Base-by-base conservation (phyloP, 2,888 invertebrate species). In the Pyrocoelia pectoralis region DNA sequence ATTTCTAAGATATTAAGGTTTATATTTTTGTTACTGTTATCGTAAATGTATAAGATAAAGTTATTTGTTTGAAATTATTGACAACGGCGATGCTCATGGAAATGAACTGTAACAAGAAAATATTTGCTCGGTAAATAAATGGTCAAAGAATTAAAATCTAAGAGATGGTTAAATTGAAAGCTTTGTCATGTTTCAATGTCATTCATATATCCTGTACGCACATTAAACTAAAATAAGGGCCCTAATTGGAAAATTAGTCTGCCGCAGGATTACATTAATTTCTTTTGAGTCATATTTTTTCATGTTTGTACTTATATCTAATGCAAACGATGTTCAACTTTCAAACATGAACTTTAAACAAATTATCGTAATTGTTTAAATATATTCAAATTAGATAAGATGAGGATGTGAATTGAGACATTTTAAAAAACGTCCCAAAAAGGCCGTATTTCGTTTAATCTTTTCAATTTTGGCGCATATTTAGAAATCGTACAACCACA, bases 241-340 rank as follows among this genome's bases (percentile, higher is more conserved):
- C 63, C 58, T 63, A 63, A 63, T 63, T 63, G 63, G 41, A 63
- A 63, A 59, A 63, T 63, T 54, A 51, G 51, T 18, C 18, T 43
- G 24, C 33, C 38, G 15, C 51, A 43, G 5, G 38, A 56, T 56
- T 24, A 24, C 14, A 56, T 29, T 41, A 61, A 43, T 50, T 50
- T 51, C 29, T 19, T 50, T 9, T 8, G 33, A 12, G 38, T 43
- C 17, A 50, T 48, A 40, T 53, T 49, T 18, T 48, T 19, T 49
- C 12, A 12, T 6, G 33, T 29, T 28, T 48, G 4, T 48, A 24
- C 40, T 24, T 24, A 24, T 18, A 24, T 28, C 46, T 46, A 46
- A 17, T 18, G 15, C 46, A 46, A 46, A 18, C 14, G 13, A 10
- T 18, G n/a, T 46, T 46, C 13, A 18, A 46, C 46, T 46, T 43